Evolutionary conservation across 2,888 invertebrate genomes (phyloP).

Genomic region (Bugulina stolonifera): DNA sequence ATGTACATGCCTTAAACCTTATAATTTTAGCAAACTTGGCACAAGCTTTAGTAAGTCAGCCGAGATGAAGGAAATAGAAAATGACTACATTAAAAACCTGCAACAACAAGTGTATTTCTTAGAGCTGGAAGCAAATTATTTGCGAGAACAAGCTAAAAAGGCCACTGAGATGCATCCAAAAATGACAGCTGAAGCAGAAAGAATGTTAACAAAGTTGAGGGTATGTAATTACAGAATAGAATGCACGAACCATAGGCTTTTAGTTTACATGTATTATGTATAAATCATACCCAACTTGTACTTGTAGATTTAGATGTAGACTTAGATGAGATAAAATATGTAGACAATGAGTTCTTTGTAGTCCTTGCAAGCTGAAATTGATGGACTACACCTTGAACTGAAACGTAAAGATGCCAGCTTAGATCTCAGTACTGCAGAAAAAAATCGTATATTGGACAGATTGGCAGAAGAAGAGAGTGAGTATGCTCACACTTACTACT

Average conservation of each 20-base stretch:
- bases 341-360: no score
- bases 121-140: conserved; percentile 51
- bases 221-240: no score
- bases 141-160: conserved; percentile 50
- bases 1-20: neutral
- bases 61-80: conserved; percentile 40
- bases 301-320: no score
- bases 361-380: conserved; percentile 47
- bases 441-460: conserved; percentile 35
- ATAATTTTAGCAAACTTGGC: conserved; percentile 11
- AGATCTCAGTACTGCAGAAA: conserved; percentile 38
- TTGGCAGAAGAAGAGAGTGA: conserved; percentile 40
- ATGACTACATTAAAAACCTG: conserved; percentile 52
- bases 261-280: no score
- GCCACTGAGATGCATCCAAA: conserved; percentile 49
- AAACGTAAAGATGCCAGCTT: conserved; percentile 41
- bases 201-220: conserved; percentile 49
- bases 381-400: conserved; percentile 40
- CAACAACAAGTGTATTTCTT: conserved; percentile 53
- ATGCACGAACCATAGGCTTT: no score
- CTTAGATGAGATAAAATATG: no score
- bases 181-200: conserved; percentile 50
- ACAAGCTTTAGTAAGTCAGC: conserved; percentile 25
- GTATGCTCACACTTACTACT: no score
- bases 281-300: no score